Conservation (phyloP, 2,797 vertebrate species). For the Mycteria americana region DNA sequence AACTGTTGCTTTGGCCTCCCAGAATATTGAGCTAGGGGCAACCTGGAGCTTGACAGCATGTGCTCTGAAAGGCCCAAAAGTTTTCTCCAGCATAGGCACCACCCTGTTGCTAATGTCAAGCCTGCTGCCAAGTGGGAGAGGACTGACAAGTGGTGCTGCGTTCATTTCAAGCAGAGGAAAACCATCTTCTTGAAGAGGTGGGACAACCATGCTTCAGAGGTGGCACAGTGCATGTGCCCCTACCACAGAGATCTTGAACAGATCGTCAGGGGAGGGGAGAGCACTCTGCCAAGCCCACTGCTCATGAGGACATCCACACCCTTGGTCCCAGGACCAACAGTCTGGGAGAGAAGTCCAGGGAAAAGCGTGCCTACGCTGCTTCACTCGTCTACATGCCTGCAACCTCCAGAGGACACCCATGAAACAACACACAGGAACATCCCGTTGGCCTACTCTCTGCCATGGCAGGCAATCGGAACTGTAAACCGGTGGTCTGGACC, state of each 20-base stretch:
- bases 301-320: too few species aligned
- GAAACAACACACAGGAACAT: background rate
- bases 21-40: background rate
- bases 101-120: background rate
- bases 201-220: background rate
- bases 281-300: background rate
- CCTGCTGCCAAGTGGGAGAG: background rate
- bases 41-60: background rate
- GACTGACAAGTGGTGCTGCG: background rate
- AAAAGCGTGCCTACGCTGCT: background rate
- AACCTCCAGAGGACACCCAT: accelerated
- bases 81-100: background rate
- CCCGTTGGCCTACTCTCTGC: background rate
- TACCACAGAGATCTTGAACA: background rate
- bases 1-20: background rate
- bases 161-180: background rate
- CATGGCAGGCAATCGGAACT: background rate
- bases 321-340: background rate
- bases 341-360: background rate
- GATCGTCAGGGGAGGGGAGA: background rate
- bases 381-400: accelerated
- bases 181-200: background rate
- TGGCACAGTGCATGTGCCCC: background rate
- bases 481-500: background rate
- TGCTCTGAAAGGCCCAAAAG: background rate